phyloP scores from a whole-genome alignment of 2,797 vertebrate species.

The Dermochelys coriacea region DNA sequence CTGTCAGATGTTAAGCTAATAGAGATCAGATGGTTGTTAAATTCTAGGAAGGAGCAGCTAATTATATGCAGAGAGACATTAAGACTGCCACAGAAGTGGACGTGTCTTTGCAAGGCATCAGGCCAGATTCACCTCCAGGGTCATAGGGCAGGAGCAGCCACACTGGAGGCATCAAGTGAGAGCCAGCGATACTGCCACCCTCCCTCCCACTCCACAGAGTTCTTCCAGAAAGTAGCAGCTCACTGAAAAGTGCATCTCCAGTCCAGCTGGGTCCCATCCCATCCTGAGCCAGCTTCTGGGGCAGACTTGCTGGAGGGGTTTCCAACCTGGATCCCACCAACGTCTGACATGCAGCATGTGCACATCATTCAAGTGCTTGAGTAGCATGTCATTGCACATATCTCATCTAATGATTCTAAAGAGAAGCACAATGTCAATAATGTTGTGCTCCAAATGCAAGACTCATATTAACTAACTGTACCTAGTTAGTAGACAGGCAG shows the following conservation, averaged over 20 bases:
- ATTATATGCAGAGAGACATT: neutral
- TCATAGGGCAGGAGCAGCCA: neutral
- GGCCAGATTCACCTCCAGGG: neutral
- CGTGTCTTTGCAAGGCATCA: neutral
- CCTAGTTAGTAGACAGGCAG: neutral
- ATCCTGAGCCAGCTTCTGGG: neutral
- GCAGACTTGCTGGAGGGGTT: neutral
- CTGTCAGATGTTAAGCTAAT: neutral
- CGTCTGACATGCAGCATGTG: rapidly evolving
- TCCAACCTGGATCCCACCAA: neutral
- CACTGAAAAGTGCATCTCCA: neutral
- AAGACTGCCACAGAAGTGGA: rapidly evolving
- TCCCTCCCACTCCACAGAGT: neutral
- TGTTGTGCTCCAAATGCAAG: neutral
- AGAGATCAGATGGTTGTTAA: neutral
- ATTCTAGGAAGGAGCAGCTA: neutral
- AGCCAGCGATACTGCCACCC: rapidly evolving
- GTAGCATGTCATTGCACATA: neutral
- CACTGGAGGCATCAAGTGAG: neutral
- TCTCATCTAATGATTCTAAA: neutral
- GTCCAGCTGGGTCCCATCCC: neutral
- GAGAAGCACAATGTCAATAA: neutral
- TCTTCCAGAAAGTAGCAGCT: neutral
- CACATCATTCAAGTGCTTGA: neutral
- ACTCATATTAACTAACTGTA: neutral